Base-by-base conservation (phyloP, 2,888 invertebrate species). In the Drosophila ustulata region DNA sequence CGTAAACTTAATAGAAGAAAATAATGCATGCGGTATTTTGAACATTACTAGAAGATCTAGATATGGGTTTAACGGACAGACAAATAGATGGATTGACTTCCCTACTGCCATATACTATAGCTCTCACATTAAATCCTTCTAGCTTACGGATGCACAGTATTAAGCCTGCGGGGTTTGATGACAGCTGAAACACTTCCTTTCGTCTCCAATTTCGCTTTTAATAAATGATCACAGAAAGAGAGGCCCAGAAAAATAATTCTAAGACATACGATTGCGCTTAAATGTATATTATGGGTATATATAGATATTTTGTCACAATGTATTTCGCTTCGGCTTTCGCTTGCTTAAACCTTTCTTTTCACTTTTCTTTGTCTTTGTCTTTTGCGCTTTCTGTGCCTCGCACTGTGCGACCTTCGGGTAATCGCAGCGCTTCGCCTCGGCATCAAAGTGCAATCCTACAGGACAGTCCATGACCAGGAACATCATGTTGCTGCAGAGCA, bases 321-420 rank as follows among this genome's bases (percentile, higher is more conserved):
- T 30, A 3, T 25, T 58, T 9, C 25, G n/a, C 8, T 61, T 80
- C 0, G 25, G 46, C 6, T 64, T 73, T 3, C 56, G 47, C 13
- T 57, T 66, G 11, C 39, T 53, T 18, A 51, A 56, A 23, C 45
- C 13, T 39, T 62, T 56, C 25, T 63, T 59, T 13, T 9, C 13
- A 39, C 53, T 62, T 30, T 55, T 52, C 43, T 71, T 73, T 6
- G 28, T 53, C 25, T 45, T n/a, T 18, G 18, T 2, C 7, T 69
- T 83, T 6, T 37, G 37, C 8, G 26, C 3, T 25, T 25, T 59
- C 45, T 45, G 39, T 11, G 61, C 8, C 26, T 67, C 37, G 25
- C 90, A 90, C 3, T 82, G 66, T 0, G 89, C 90, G 0, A 78
- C 50, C 25, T 71, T 75, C 5, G 90, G 89, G 75, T 88, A 90